Percentiles rank a stretch among this genome's conserved stretches.
Evolutionary conservation across 2,113 vertebrate species (phyloP).

Genomic region (Rattus norvegicus): DNA sequence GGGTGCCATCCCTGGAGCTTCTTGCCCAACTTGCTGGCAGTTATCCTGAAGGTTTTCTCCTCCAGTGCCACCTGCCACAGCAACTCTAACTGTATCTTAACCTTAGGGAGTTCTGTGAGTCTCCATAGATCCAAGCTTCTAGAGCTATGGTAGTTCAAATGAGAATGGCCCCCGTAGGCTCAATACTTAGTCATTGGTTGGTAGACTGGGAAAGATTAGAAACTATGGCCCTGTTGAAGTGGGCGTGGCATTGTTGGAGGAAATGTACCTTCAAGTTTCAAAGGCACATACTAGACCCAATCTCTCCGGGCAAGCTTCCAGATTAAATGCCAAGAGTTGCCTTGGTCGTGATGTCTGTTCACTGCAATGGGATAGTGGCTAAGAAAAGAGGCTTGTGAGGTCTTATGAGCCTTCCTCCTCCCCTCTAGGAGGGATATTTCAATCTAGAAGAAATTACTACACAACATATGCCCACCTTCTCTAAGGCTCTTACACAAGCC

Average conservation of each 20-base stretch:
- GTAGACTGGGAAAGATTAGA: not conserved
- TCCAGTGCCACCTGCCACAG: not conserved
- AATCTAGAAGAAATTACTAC: too few relatives aligned
- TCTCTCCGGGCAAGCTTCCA: not conserved
- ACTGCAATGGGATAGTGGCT: not conserved
- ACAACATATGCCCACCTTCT: not conserved
- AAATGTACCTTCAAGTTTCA: not conserved
- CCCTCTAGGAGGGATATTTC: not conserved
- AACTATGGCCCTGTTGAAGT: not conserved
- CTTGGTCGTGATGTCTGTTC: not conserved
- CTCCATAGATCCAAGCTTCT: not conserved
- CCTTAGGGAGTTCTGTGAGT: not conserved
- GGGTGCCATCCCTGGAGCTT: not conserved
- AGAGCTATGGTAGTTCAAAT: not conserved
- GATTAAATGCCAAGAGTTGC: not conserved
- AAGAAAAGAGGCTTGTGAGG: not conserved
- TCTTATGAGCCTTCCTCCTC: not conserved
- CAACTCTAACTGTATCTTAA: not conserved
- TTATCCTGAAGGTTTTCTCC: not conserved
- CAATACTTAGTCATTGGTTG: not conserved
- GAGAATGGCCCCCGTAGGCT: not conserved
- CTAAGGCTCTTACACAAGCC: not conserved
- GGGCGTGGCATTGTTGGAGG: not conserved
- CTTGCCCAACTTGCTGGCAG: not conserved
- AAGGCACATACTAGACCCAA: not conserved